Base-by-base conservation (phyloP, 2,888 invertebrate genomes). In the Harpalus rubripes region DNA sequence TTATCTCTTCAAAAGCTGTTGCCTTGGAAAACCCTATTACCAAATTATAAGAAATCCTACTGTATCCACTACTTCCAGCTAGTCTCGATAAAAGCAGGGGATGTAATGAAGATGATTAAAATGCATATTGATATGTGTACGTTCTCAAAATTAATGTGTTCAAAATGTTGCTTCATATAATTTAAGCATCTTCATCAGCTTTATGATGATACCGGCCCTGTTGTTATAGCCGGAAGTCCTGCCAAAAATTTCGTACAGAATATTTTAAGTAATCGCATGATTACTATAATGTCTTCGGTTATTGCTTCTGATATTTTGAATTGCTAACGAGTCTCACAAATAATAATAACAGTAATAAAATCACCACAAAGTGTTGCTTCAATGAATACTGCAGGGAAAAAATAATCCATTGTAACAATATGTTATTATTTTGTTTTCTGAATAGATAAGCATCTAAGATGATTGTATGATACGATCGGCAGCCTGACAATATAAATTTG, bases 141-240 rank as follows among this genome's bases (percentile, higher is more conserved):
- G 32, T 32, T 32, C 32, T 32, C 32, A 32, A 32, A 32, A 32
- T 32, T 1, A 32, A 1, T 32, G 6, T 32, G 5, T 32, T 32
- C 32, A 32, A 32, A 32, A 32, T 32, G 32, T 32, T 32, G 32
- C 32, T 32, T 5, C 6, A 32, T 32, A 32, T 32, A 32, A 32
- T 32, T 32, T 5, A 32, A 32, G 32, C 32, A 32, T 32, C 32
- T 32, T 32, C 32, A 32, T 32, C 32, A 32, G 32, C 32, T 5
- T 32, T 32, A 32, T 32, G 5, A 32, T 32, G 32, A 32, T 4
- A 32, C 32, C 44, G 44, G 44, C 12, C 44, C 44, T 52, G 44
- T 72, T 32, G 15, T 78, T 26, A 65, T 84, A 56, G 78, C 84
- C 78, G 79, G 84, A 56, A 84, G 83, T 72, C 72, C 72, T 74